These are phyloP conservation scores for Bombycilla garrulus DNA, from an alignment of 2,113 vertebrate species.

Conservation along the genomic window DNA sequence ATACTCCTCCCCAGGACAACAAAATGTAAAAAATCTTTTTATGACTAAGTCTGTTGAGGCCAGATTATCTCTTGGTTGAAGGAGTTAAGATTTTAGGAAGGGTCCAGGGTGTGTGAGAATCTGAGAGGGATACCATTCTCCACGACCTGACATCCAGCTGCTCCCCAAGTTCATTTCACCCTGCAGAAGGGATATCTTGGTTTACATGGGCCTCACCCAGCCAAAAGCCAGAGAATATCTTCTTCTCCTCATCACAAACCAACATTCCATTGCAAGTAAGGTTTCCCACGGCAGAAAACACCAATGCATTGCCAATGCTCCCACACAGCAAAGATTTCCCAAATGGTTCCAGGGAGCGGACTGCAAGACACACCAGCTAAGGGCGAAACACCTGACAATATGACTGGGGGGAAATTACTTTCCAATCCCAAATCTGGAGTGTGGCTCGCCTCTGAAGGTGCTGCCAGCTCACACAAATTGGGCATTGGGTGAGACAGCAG, in stretches of 20 bases:
- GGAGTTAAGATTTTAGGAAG: neutral
- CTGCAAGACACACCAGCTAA: neutral
- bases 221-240: neutral
- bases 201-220: neutral
- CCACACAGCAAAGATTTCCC: neutral
- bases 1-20: neutral
- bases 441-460: neutral
- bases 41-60: neutral
- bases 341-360: neutral
- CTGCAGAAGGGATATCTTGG: neutral
- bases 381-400: neutral
- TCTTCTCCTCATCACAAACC: neutral
- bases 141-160: neutral
- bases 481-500: rapidly evolving
- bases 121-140: neutral
- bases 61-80: neutral
- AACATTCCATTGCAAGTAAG: neutral
- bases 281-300: neutral
- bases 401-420: neutral
- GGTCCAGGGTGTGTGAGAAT: neutral
- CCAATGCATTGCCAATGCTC: neutral
- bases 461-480: neutral
- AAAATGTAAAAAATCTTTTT: neutral
- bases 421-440: neutral
- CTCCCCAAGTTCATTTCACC: neutral